These are phyloP conservation scores for Okamejei kenojei DNA, from an alignment of 2,797 vertebrate species.

Conservation along the genomic window DNA sequence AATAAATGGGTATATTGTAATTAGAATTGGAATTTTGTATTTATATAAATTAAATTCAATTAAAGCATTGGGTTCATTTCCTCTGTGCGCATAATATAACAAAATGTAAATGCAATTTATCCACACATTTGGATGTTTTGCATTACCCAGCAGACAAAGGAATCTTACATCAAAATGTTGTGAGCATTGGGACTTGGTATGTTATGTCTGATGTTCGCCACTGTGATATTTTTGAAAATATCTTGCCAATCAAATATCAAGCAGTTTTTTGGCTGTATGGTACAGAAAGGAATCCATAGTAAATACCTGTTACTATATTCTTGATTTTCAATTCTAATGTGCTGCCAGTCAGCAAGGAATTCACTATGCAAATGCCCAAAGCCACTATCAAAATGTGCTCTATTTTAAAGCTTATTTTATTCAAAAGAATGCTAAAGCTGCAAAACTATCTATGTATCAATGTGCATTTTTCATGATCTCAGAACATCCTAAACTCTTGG, in stretches of 20 bases:
- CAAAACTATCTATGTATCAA: neutral
- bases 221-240: neutral
- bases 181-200: neutral
- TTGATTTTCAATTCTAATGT: neutral
- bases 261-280: neutral
- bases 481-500: neutral
- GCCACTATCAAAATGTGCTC: neutral
- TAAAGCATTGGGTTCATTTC: neutral
- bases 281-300: neutral
- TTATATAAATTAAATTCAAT: neutral
- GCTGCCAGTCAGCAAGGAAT: neutral
- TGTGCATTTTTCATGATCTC: neutral
- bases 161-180: neutral
- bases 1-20: neutral
- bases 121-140: neutral
- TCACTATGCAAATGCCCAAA: slow-evolving; percentile 12
- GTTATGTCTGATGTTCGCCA: neutral
- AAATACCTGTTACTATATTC: neutral
- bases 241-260: neutral
- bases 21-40: neutral
- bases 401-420: neutral
- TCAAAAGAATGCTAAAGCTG: neutral
- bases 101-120: neutral
- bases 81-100: neutral
- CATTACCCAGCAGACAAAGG: neutral